Base-by-base conservation (phyloP, 2,113 vertebrate species). In the Lates calcarifer region DNA sequence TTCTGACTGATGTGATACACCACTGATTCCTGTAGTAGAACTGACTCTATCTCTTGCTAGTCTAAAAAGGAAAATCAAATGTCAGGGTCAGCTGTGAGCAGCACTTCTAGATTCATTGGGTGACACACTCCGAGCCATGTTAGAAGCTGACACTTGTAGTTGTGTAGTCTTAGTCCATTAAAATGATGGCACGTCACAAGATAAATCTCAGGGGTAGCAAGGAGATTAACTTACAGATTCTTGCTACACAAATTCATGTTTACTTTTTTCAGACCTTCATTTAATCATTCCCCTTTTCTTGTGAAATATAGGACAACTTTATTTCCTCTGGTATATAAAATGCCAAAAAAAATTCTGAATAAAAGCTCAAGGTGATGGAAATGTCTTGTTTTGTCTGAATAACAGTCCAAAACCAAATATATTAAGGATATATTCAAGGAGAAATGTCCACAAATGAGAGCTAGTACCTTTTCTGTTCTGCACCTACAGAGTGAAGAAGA, bases 1-100 rank as follows among this genome's bases (percentile, higher is more conserved):
- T 35, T 43, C 31, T 64, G 68, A 66, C 65, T 77, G 78, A 26
- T 47, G 70, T 53, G 63, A 76, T 47, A 63, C 51, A 49, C 39
- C n/a, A n/a, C 67, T 61, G 58, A 61, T 84, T 61, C 49, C 67
- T 29, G 24, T 24, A 41, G 28, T 15, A 20, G 66, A 45, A 33
- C n/a, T 24, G 49, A 47, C 29, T 69, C 77, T n/a, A 83, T 62
- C 14, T 67, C 41, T 66, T 18, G 15, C 20, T 20, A 43, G 31
- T 70, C 14, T 74, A 43, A 75, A 51, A 15, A 7, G 28, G 6
- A 49, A 74, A 31, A 64, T 81, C 73, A 60, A 58, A 58, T 62
- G 58, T 83, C 60, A 31, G 53, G 17, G 51, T 68, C 41, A 15
- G 31, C 22, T 49, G 18, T 45, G 45, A 58, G 41, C 24, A 66